Evolutionary conservation across 1,140 invertebrate species (phyloP).

Genomic region (Sycobia sp.): DNA sequence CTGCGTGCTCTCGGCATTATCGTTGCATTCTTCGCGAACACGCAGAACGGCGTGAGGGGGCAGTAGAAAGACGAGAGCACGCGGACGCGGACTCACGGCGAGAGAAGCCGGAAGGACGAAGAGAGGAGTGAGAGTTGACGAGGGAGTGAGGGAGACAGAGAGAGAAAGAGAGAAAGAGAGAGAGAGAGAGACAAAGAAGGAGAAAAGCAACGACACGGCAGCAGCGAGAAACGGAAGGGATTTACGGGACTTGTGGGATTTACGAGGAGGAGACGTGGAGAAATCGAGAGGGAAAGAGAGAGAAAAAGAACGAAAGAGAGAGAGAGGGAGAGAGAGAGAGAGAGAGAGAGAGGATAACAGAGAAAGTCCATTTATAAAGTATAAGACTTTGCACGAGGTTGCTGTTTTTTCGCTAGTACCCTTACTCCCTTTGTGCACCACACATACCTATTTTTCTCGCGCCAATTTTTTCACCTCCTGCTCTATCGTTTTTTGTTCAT

Average conservation of each 20-base stretch:
- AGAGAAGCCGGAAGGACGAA: neutral
- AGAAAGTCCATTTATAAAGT: constrained; percentile 37
- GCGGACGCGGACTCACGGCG: neutral
- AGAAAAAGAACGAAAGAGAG: neutral
- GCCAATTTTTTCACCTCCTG: no score
- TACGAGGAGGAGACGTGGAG: constrained; percentile 25
- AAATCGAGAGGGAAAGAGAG: no score
- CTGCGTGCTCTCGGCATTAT: no score
- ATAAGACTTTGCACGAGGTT: constrained; percentile 12
- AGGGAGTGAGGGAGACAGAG: neutral
- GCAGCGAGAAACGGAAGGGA: constrained; percentile 30
- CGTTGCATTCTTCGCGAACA: no score
- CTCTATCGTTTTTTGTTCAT: no score
- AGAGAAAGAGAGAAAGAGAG: neutral
- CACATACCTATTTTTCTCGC: no score
- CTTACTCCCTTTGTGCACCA: neutral
- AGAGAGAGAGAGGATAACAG: constrained; percentile 12
- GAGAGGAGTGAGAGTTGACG: neutral
- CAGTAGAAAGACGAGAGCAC: neutral
- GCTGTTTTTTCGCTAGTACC: neutral
- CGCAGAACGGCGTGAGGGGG: neutral
- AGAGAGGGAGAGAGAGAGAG: constrained; percentile 29
- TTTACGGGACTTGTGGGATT: constrained; percentile 35
- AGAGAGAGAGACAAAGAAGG: neutral
- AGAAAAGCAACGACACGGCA: no score